phyloP scores from a whole-genome alignment of 2,797 vertebrate species.

The Euphonia xanthogaster region DNA sequence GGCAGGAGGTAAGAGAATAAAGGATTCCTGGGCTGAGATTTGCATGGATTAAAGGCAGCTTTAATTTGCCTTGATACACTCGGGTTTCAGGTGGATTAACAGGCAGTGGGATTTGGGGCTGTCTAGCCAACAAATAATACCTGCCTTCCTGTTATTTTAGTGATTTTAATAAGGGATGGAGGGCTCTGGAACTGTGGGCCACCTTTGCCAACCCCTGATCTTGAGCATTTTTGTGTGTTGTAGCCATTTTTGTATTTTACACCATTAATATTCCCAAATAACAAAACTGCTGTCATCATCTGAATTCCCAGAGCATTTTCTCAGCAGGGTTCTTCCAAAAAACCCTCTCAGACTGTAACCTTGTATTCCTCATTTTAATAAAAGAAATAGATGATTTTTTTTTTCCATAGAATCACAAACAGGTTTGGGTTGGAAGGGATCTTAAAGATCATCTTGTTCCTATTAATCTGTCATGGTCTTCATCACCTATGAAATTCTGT shows the following conservation, averaged over 20 bases:
- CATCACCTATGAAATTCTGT: not conserved
- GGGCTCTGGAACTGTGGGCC: not conserved
- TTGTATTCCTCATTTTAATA: not conserved
- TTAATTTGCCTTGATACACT: slow-evolving; percentile 23
- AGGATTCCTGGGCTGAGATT: slow-evolving; percentile 23
- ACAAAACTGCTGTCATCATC: not conserved
- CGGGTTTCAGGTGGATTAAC: slow-evolving; percentile 42
- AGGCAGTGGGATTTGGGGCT: not conserved
- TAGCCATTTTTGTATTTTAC: not conserved
- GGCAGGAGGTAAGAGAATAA: slow-evolving; percentile 17
- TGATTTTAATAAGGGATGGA: not conserved
- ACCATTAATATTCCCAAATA: rapidly evolving
- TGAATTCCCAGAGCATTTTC: not conserved
- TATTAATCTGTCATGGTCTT: not conserved
- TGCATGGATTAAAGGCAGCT: slow-evolving; percentile 51
- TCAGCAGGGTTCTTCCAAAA: not conserved
- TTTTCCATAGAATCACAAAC: not conserved
- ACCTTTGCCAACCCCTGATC: not conserved
- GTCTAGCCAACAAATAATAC: slow-evolving; percentile 43
- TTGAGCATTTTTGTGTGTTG: not conserved
- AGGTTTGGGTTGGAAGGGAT: not conserved
- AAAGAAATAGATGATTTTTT: not conserved
- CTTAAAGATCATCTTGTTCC: not conserved
- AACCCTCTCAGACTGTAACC: not conserved
- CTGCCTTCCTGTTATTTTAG: not conserved